Evolutionary conservation across 2,797 vertebrate genomes (phyloP), one percentile per base, ranked within the genome.

Genomic region (Etheostoma nigrum): DNA sequence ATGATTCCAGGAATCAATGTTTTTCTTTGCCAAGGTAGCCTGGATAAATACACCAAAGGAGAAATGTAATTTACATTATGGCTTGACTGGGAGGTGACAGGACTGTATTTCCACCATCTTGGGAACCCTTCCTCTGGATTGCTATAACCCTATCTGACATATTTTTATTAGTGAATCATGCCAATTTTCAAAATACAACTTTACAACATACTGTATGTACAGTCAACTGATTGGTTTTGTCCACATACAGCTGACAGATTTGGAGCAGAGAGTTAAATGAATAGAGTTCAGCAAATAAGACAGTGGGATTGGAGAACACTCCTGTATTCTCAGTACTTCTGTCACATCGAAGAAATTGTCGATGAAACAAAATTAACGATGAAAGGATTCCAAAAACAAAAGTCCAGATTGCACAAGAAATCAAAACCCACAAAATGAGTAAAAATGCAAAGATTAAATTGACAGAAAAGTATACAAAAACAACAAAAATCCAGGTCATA

Each of bases 221-320:
- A 89, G 68, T 85, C 74, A 85, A 83, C 79, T 86, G 60, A 72
- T 92, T 81, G 61, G 84, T 88, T 85, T 80, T 82, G 79, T 85
- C 86, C 83, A 68, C 88, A 74, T 69, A 72, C 79, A 92, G 82
- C 69, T 78, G 79, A 90, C 86, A 84, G 87, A 91, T 90, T 92
- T 89, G 81, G 86, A 90, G 88, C 84, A 83, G 86, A 89, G 83
- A 88, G 89, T 82, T 88, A 90, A 91, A 88, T 90, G 83, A 93
- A 88, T 89, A 90, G 90, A 92, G 90, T 94, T 95, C 95, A 96
- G 95, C 95, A 91, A 92, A 92, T 94, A 93, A 94, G 95, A 96
- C 95, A 84, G 95, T 96, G 95, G 95, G 95, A 96, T 96, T 96
- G 95, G 89, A 94, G 91, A 93, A 79, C 94, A 95, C 94, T 94